Conservation (phyloP, 1,140 invertebrate genomes). For the Phocides pigmalion region DNA sequence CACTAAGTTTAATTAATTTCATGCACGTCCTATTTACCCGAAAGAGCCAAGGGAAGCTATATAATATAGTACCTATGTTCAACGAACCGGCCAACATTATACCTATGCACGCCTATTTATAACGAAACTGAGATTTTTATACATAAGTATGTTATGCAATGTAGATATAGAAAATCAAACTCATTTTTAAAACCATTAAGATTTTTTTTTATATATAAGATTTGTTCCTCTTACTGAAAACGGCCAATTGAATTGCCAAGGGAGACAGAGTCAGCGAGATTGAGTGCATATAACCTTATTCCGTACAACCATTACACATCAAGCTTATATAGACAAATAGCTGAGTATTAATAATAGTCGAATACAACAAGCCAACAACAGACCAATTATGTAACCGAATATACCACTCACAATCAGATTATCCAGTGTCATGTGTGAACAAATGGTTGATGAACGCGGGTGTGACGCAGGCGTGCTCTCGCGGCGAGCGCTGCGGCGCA, state of each 20-base stretch:
- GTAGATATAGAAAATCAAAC: neutral
- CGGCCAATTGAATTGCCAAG: neutral
- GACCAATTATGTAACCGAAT: conserved; percentile 61
- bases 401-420: conserved; percentile 62
- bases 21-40: conserved; percentile 3
- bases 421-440: conserved; percentile 56
- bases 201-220: neutral
- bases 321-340: conserved; percentile 32
- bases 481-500: conserved; percentile 66
- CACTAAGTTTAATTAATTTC: conserved; percentile 4
- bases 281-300: neutral
- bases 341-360: conserved; percentile 11
- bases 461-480: conserved; percentile 49
- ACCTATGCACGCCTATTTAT: no score
- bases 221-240: neutral
- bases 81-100: neutral
- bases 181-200: no score
- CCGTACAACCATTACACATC: conserved; percentile 25
- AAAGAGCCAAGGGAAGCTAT: neutral
- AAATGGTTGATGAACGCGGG: conserved; percentile 37
- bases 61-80: neutral
- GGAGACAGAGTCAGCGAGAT: conserved; percentile 3
- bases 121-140: neutral
- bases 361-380: conserved; percentile 34
- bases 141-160: neutral